Evolutionary conservation across 2,888 invertebrate species (phyloP).

Genomic region (Ichneumon xanthorius): DNA sequence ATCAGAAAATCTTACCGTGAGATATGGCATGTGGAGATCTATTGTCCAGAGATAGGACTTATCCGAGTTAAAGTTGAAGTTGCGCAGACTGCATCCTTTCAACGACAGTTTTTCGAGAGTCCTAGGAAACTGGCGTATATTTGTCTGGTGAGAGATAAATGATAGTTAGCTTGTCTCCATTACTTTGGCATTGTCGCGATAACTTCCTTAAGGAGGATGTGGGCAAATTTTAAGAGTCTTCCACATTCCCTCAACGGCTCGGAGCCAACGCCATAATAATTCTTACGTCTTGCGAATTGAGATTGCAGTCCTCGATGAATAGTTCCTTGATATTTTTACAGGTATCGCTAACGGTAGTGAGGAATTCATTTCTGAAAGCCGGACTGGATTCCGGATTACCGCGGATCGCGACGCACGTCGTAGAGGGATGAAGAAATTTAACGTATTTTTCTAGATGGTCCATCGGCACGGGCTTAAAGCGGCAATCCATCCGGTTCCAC

Average conservation of each 20-base stretch:
- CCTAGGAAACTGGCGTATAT: constrained; percentile 88
- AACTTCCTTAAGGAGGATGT: not conserved
- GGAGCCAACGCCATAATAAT: not conserved
- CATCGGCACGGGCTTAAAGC: constrained; percentile 78
- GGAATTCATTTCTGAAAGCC: constrained; percentile 81
- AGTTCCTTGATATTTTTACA: constrained; percentile 85
- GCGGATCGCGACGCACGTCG: constrained; percentile 81
- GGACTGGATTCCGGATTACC: constrained; percentile 80
- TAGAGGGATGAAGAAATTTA: constrained; percentile 84
- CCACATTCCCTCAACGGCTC: not conserved
- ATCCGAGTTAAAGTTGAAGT: constrained; percentile 81
- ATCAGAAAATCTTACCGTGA: constrained; percentile 85
- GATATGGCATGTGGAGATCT: constrained; percentile 85
- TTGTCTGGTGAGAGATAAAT: constrained; percentile 85
- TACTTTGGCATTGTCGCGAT: not conserved
- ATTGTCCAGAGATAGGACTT: constrained; percentile 87
- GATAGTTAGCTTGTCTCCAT: not conserved
- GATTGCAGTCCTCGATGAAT: constrained; percentile 86
- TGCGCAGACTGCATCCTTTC: constrained; percentile 86
- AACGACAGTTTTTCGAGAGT: constrained; percentile 88
- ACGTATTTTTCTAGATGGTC: constrained; percentile 84
- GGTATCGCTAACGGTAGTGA: constrained; percentile 79
- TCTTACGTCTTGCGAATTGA: constrained; percentile 85
- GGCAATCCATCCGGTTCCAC: constrained; percentile 86
- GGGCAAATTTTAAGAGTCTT: not conserved